phyloP scores from a whole-genome alignment of 2,113 vertebrate species.

The Talpa occidentalis region DNA sequence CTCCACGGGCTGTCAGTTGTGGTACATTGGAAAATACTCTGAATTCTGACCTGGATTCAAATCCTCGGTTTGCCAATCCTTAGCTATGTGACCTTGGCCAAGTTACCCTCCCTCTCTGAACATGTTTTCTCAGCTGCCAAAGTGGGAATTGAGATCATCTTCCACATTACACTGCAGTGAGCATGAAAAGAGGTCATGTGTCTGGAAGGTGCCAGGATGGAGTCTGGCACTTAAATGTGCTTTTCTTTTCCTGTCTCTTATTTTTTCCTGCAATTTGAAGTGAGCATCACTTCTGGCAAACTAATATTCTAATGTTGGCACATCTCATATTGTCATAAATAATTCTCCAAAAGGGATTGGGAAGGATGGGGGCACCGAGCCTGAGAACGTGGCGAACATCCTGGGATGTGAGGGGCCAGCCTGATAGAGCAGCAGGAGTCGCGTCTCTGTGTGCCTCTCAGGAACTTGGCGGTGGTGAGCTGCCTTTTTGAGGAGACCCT shows the following conservation, averaged over 20 bases:
- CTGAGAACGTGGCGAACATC: neutral
- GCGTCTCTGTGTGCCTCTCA: neutral
- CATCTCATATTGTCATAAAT: neutral
- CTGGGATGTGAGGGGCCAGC: neutral
- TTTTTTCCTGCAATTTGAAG: neutral
- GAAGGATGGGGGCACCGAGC: neutral
- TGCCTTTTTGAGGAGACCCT: neutral
- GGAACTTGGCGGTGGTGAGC: neutral
- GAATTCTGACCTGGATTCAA: neutral
- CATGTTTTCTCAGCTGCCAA: neutral
- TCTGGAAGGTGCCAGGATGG: neutral
- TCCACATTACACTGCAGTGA: neutral
- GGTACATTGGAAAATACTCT: neutral
- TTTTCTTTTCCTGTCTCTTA: neutral
- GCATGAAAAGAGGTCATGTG: neutral
- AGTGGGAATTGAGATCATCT: neutral
- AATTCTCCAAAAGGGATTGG: neutral
- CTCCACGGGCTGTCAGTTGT: neutral
- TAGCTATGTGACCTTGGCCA: neutral
- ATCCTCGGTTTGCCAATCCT: neutral
- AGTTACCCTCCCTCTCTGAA: neutral
- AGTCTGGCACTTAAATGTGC: neutral
- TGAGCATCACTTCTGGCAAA: neutral
- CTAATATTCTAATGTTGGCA: neutral
- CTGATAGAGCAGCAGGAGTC: too few species aligned